These are phyloP conservation scores for Schizotus pectinicornis DNA, from an alignment of 2,888 invertebrate species.

Conservation along the genomic window DNA sequence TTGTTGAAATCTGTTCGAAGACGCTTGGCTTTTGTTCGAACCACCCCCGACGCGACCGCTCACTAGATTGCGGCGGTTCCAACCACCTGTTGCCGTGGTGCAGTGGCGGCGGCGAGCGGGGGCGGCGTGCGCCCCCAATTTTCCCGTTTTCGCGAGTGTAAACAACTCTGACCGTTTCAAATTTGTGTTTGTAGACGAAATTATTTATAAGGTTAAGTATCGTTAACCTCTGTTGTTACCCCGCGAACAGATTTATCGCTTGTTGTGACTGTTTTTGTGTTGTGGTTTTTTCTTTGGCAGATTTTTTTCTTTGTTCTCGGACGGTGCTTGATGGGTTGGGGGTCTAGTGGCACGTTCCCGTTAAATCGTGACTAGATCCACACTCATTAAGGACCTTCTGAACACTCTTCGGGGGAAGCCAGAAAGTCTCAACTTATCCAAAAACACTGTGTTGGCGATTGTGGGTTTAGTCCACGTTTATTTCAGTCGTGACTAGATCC, in stretches of 20 bases:
- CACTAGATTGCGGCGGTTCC: slow-evolving; percentile 33
- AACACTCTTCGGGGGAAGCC: slow-evolving; percentile 11
- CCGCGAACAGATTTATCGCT: slow-evolving; percentile 28
- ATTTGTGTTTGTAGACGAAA: slow-evolving; percentile 36
- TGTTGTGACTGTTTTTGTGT: not conserved
- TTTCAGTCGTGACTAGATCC: slow-evolving; percentile 80
- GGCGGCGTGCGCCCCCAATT: slow-evolving; percentile 19
- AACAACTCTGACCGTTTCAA: slow-evolving; percentile 48
- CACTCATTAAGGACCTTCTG: slow-evolving; percentile 76
- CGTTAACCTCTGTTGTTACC: slow-evolving; percentile 39
- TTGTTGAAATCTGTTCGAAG: slow-evolving; percentile 54
- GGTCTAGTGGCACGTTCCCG: slow-evolving; percentile 71
- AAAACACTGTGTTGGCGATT: slow-evolving; percentile 76
- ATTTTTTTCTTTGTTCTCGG: slow-evolving; percentile 29
- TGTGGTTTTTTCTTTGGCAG: slow-evolving; percentile 22
- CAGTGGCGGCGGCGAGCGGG: slow-evolving; percentile 11
- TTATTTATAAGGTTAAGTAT: slow-evolving; percentile 42
- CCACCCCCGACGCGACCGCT: not conserved
- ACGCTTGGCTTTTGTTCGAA: slow-evolving; percentile 49
- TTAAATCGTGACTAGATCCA: slow-evolving; percentile 82
- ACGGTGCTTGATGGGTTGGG: slow-evolving; percentile 70
- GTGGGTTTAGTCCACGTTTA: slow-evolving; percentile 78
- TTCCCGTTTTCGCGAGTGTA: slow-evolving; percentile 43
- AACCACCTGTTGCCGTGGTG: slow-evolving; percentile 45
- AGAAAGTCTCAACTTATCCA: not conserved